Evolutionary conservation across 37 sponge, comb jelly and placozoan genomes (phyloP).

Genomic region (Beroe forskalii): DNA sequence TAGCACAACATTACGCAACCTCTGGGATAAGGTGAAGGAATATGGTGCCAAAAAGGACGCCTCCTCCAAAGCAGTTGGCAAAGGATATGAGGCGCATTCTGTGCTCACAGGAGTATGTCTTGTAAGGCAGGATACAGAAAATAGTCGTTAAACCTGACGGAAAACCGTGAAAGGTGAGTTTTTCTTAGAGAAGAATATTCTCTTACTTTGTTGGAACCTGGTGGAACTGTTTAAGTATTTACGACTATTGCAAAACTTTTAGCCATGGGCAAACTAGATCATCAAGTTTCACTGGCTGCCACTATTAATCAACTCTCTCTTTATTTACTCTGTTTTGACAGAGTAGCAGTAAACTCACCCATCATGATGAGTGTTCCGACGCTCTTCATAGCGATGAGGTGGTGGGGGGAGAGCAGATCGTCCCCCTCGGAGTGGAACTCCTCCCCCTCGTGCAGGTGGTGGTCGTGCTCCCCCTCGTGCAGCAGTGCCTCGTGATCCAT

Average conservation of each 20-base stretch:
- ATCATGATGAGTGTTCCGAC: conserved; percentile 55
- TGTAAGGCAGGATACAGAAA: conserved; percentile 59
- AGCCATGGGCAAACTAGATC: too few species aligned
- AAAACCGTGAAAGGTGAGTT: neutral
- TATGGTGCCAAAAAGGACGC: conserved; percentile 55
- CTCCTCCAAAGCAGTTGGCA: conserved; percentile 60
- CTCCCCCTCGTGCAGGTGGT: neutral
- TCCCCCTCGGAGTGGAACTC: neutral
- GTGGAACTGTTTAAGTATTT: neutral
- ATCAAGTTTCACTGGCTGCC: too few species aligned
- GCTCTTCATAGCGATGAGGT: conserved; percentile 28
- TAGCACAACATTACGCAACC: too few species aligned
- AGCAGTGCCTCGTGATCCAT: neutral
- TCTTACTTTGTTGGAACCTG: neutral
- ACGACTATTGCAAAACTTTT: neutral
- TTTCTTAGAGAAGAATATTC: neutral
- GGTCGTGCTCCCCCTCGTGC: neutral
- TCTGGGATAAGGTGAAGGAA: conserved; percentile 62
- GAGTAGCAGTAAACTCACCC: conserved; percentile 7
- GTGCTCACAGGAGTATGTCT: conserved; percentile 64
- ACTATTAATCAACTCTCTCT: too few species aligned
- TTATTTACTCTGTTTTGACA: too few species aligned
- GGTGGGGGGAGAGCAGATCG: neutral
- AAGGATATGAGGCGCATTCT: conserved; percentile 47
- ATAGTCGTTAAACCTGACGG: conserved; percentile 26